Conservation (phyloP, 2,888 invertebrate species). For the Spisula subtruncata region DNA sequence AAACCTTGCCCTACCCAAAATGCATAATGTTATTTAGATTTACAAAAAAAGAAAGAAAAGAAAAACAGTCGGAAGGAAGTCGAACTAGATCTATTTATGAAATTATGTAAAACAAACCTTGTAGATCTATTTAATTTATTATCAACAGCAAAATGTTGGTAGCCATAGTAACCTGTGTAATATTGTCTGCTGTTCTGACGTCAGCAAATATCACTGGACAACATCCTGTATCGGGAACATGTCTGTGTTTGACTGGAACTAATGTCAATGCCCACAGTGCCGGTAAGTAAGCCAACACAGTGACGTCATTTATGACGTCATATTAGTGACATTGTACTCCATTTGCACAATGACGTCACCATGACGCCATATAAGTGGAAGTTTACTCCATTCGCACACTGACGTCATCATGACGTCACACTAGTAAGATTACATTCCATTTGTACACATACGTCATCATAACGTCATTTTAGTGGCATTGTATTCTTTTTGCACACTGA, state of each 20-base stretch:
- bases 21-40: no score
- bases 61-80: no score
- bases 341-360: no score
- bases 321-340: no score
- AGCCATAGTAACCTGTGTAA: not conserved
- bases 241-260: conserved; percentile 71
- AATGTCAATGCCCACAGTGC: conserved; percentile 67
- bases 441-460: not conserved
- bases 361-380: no score
- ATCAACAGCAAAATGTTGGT: conserved; percentile 18
- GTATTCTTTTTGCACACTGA: no score
- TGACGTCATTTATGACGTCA: not conserved
- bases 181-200: conserved; percentile 30
- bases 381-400: no score
- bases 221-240: conserved; percentile 67
- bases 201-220: conserved; percentile 69
- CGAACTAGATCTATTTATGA: not conserved
- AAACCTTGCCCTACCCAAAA: no score
- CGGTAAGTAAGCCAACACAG: conserved; percentile 46
- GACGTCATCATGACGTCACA: no score
- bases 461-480: not conserved
- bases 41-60: no score
- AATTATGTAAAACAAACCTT: no score
- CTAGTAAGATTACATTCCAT: no score
- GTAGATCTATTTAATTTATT: not conserved